A percentile compares a stretch with the other conserved stretches of the same genome.
These are phyloP conservation scores for Myotis daubentonii DNA, from an alignment of 2,797 vertebrate species.

Conservation along the genomic window DNA sequence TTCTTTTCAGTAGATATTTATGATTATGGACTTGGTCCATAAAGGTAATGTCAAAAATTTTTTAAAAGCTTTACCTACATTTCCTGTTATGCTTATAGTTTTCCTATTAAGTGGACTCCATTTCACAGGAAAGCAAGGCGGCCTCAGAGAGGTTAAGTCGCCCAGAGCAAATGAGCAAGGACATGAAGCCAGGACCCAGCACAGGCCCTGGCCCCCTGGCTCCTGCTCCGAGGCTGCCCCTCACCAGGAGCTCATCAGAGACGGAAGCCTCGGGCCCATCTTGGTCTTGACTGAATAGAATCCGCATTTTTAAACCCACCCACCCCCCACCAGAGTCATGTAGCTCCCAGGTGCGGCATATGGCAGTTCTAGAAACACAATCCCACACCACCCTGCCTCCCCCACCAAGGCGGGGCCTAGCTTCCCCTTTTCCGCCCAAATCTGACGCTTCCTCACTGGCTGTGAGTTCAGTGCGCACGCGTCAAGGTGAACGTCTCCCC, in stretches of 20 bases:
- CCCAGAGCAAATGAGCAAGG: neutral
- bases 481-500: neutral
- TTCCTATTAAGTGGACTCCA: neutral
- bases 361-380: neutral
- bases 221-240: neutral
- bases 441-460: neutral
- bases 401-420: accelerated
- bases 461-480: neutral
- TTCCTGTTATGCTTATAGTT: neutral
- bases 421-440: neutral
- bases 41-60: neutral
- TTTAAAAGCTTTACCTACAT: no score
- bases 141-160: neutral
- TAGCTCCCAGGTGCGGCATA: neutral
- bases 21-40: neutral
- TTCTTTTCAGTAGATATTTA: neutral
- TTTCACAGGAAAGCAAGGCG: neutral
- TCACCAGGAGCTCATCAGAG: neutral
- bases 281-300: neutral
- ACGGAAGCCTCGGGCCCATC: neutral
- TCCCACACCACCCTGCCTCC: neutral
- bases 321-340: no score
- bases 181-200: neutral
- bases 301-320: neutral
- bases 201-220: accelerated